Base-by-base conservation (phyloP, 2,797 vertebrate genomes). In the Sebastes reedi region DNA sequence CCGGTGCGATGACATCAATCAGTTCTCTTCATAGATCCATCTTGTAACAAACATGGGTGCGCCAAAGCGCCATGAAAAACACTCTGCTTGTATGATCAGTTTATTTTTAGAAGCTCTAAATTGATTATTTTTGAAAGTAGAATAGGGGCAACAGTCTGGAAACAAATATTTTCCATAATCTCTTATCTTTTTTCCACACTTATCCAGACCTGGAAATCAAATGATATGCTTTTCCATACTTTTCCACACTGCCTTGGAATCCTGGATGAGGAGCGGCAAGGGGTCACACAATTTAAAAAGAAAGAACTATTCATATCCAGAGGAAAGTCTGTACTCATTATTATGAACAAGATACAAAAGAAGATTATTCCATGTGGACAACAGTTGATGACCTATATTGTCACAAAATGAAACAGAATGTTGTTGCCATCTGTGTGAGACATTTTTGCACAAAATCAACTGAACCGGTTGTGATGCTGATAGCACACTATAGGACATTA, bases 401-500 rank as follows among this genome's bases (percentile, higher is more conserved):
- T 66, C 32, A 69, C 24, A 62, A 27, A 65, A 65, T 24, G 8
- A 80, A 68, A 69, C 9, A 2, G 4, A 52, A 61, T 10, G 24
- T 6, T n/a, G 16, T 74, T 29, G 67, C 25, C 46, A 83, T 76
- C 20, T 8, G 3, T 56, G 55, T 72, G n/a, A 27, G 59, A 30
- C 13, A 13, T 32, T 52, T 54, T 56, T 54, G 24, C 39, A 64
- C 65, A 29, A 68, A 82, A 77, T 78, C 66, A 74, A 34, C 16
- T 36, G 25, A 75, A 66, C 25, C 42, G 72, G 61, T 61, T 76
- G 56, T 4, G 64, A 73, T 29, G 77, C 54, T 75, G 73, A 77
- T 54, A 29, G 77, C 61, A 50, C 65, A 25, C 78, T 67, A 66
- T 52, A 46, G 60, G 79, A 75, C 68, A 77, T 81, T 68, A 66